A percentile compares a stretch with the other conserved stretches of the same genome.
These are phyloP conservation scores for Nipponacmea schrenckii DNA, from an alignment of 2,888 invertebrate species.

Conservation along the genomic window DNA sequence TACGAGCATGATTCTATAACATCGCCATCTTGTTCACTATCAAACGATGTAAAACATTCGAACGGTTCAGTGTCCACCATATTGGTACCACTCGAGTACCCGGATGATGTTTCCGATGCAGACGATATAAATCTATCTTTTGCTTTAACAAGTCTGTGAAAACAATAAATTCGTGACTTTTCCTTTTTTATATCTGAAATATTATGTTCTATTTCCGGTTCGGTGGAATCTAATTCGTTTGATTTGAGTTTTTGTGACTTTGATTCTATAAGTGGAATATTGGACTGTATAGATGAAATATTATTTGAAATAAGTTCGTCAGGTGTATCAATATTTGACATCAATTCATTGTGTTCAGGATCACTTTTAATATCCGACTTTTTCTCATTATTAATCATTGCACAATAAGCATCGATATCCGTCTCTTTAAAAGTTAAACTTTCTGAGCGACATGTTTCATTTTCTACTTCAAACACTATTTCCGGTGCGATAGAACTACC, in stretches of 20 bases:
- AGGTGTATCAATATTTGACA: neutral
- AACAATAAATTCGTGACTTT: neutral
- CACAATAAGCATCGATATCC: neutral
- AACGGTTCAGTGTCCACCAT: neutral
- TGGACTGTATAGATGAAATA: neutral
- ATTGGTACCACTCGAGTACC: neutral
- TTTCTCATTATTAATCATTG: neutral
- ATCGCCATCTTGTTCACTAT: neutral
- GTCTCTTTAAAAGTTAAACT: neutral
- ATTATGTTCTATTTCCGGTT: neutral
- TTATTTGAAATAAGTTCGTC: neutral
- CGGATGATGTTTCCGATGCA: neutral
- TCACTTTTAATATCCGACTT: neutral
- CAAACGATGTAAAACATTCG: neutral
- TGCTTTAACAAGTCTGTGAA: neutral
- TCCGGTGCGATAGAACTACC: neutral
- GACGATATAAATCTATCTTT: neutral
- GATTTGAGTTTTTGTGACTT: neutral
- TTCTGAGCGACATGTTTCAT: neutral
- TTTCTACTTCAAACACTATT: neutral
- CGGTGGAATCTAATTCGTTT: neutral
- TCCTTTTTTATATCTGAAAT: neutral
- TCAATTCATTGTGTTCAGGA: neutral
- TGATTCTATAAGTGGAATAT: neutral
- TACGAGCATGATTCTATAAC: neutral